Evolutionary conservation across 2,113 vertebrate genomes (phyloP), one percentile per base, ranked within the genome.

Genomic region (Larimichthys polyactis): DNA sequence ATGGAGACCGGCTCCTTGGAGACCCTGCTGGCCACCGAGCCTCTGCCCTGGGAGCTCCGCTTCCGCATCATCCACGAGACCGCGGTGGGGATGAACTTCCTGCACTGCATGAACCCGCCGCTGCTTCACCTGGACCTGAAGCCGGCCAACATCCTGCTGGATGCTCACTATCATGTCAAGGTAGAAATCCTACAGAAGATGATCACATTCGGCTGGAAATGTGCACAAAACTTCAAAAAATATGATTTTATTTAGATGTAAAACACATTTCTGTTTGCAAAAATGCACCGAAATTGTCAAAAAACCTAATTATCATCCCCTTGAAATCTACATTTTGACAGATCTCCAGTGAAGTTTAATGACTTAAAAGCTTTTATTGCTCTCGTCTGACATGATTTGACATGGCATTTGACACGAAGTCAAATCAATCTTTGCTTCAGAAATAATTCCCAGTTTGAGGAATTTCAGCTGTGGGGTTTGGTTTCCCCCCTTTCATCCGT

Each of bases 1-100:
- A 99, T 99, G 98, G 98, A 99, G 93, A 98, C 97, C 0, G 98
- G 97, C 17, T 99, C 98, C 2, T 91, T 99, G 90, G 98, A 99
- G 87, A 97, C 95, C 66, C 95, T 99, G 20, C 91, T 99, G 93
- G 97, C 96, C 8, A 94, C 95, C 0, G 97, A 98, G 92, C 96
- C 95, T 0, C 90, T 99, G 86, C 98, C 98, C 0, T 99, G 98
- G 98, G 97, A 97, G 11, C 68, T 99, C 62, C 97, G 98, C 29
- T 98, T 99, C 90, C 97, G 98, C 60, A 97, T 99, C 75, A 96
- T 98, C 78, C 98, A 99, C 0, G 98, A 99, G 95, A 98, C 97
- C 0, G 97, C 98, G 0, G 98, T 99, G 92, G 98, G 97, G 58
- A 99, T 99, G 98, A 99, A 99, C 93, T 99, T 99, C 90, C 95